These are phyloP conservation scores for Galleria mellonella DNA, from an alignment of 1,140 invertebrate genomes.

Conservation along the genomic window DNA sequence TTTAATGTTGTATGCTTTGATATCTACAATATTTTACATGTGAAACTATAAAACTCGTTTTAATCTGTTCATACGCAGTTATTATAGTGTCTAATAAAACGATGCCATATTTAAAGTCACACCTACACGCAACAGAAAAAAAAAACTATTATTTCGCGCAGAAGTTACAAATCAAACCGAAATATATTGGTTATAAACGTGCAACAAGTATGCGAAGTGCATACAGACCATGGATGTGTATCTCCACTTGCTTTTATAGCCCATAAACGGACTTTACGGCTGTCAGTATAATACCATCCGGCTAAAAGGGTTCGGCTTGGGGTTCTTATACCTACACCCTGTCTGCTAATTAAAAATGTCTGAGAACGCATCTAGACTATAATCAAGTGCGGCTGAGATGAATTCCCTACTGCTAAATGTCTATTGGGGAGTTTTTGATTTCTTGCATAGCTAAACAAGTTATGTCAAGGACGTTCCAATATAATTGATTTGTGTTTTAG, in stretches of 20 bases:
- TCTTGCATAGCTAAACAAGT: too few relatives aligned
- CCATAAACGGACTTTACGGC: slow-evolving; percentile 62
- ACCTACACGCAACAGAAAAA: slow-evolving; percentile 22
- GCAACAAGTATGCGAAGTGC: slow-evolving; percentile 68
- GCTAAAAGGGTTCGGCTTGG: slow-evolving; percentile 59
- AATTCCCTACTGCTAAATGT: not conserved
- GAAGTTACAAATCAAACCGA: slow-evolving; percentile 67
- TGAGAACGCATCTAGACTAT: slow-evolving; percentile 1
- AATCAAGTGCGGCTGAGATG: not conserved
- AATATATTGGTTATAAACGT: slow-evolving; percentile 70
- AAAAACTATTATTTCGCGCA: slow-evolving; percentile 43
- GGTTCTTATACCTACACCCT: slow-evolving; percentile 17
- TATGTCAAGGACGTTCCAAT: too few relatives aligned
- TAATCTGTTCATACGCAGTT: not conserved
- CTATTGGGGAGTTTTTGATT: too few relatives aligned
- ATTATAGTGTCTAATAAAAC: slow-evolving; percentile 3
- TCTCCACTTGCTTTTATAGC: slow-evolving; percentile 66
- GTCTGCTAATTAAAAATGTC: slow-evolving; percentile 52
- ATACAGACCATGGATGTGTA: slow-evolving; percentile 44
- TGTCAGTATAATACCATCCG: slow-evolving; percentile 62
- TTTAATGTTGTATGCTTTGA: too few relatives aligned
- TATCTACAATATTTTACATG: too few relatives aligned
- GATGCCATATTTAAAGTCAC: slow-evolving; percentile 1
- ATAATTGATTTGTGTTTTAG: too few relatives aligned
- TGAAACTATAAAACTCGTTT: not conserved